Evolutionary conservation across 2,888 invertebrate genomes (phyloP), one percentile per base, ranked within the genome.

Genomic region (Prosopocoilus inquinatus): DNA sequence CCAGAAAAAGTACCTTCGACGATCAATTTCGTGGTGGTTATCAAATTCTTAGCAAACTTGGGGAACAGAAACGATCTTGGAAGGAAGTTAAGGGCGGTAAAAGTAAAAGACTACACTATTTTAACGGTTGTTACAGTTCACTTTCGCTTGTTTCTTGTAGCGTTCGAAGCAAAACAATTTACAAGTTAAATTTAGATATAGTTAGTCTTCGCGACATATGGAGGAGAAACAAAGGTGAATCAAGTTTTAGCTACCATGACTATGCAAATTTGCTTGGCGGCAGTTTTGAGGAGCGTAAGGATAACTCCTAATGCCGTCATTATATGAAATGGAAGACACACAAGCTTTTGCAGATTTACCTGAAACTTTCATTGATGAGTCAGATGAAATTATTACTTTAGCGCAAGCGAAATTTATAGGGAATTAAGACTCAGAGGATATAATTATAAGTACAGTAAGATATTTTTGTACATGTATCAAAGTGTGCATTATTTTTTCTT

Each of bases 401-500:
- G 74, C 80, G 0, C 79, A 80, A 2, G 84, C 81, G 87, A 86
- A 73, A 83, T 87, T 67, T 87, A 87, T 67, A 86, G 86, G 62
- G 86, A 87, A 64, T 70, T 89, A 35, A 78, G 84, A 60, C 77
- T 89, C 0, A 79, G 88, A 60, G 89, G 89, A 8, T 89, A 89
- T 68, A 86, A 67, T 43, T 69, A 69, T 49, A 57, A 41, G 63
- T 63, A n/a, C 2, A 4, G 1, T 28, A 1, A 5, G 4, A 1
- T 28, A n/a, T n/a, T n/a, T n/a, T n/a, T n/a, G n/a, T n/a, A n/a
- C n/a, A n/a, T n/a, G n/a, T n/a, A 1, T 7, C 5, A 28, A 28
- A 1, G 4, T 28, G 11, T 36, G 9, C 9, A 5, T 7, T 36
- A 4, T 1, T 36, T 36, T 4, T 1, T 36, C 36, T 7, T 36